Evolutionary conservation across 1,140 invertebrate genomes (phyloP).

Genomic region (Coptotermes formosanus): DNA sequence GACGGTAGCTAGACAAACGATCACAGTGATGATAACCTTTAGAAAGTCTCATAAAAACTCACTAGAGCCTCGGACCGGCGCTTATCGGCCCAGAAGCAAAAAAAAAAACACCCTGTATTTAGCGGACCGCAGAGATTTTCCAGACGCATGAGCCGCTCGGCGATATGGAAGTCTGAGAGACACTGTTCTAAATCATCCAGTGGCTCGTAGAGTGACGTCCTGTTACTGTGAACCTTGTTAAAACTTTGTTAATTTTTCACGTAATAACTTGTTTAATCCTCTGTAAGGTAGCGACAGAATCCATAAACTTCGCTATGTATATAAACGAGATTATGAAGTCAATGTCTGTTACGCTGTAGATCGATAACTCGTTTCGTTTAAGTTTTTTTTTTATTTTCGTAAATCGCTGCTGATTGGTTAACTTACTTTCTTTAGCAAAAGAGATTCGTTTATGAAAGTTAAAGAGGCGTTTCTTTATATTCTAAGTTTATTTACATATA

Average conservation of each 20-base stretch:
- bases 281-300: background rate
- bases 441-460: background rate
- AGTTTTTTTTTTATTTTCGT: background rate
- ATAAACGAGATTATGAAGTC: slow-evolving; percentile 10
- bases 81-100: too few relatives aligned
- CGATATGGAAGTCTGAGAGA: too few relatives aligned
- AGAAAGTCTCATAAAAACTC: too few relatives aligned
- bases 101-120: too few relatives aligned
- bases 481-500: background rate
- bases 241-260: background rate
- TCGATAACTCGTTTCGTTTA: background rate
- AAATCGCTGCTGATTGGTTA: background rate
- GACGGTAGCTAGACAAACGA: too few relatives aligned
- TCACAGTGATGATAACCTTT: too few relatives aligned
- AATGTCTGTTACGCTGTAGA: background rate
- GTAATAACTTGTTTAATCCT: background rate
- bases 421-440: background rate
- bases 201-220: background rate
- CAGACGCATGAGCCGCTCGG: too few relatives aligned
- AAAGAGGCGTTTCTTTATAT: background rate
- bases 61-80: too few relatives aligned
- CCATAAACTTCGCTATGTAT: background rate
- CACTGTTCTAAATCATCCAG: too few relatives aligned
- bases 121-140: too few relatives aligned
- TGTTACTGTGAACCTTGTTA: background rate